Base-by-base conservation (phyloP, 2,113 vertebrate species). In the Acanthisitta chloris region DNA sequence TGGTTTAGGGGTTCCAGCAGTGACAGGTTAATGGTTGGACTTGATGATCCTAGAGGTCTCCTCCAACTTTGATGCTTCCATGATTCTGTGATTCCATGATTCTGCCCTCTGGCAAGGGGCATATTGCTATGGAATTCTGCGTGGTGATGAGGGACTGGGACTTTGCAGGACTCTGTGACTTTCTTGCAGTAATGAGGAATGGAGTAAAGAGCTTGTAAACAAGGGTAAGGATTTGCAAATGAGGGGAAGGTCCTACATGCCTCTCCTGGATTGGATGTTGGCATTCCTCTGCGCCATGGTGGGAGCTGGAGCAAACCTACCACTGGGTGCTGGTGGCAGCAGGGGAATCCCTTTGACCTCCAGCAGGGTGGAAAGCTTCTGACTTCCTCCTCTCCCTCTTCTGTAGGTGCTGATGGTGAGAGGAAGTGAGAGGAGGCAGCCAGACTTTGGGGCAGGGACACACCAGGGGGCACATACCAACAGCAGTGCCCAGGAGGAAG, bases 181-280 rank as follows among this genome's bases (percentile, higher is more conserved):
- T 78, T 31, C 70, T 64, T 66, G 29, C 16, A 69, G 7, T 20
- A 46, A 23, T 1, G 23, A 29, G 11, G 21, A 72, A 59, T 1
- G 18, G 33, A 14, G 8, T 17, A 29, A 85, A 81, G 43, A 70
- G 15, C 38, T 66, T 72, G 33, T 12, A 78, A 61, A 18, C 0
- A 4, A 65, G 6, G 9, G 17, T 34, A 34, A 25, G 10, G 25
- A 31, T 45, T 36, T 61, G 8, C 34, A n/a, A n/a, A n/a, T n/a
- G n/a, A n/a, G n/a, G 58, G 19, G 81, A 64, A 51, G 81, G 31
- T 55, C 42, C n/a, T 82, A 0, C 0, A 1, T 12, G 43, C 48
- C 40, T 71, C 14, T 84, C 36, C 65, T 0, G 0, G 43, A 10
- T 2, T 48, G 54, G 57, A 29, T 1, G 6, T 52, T 4, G 10